Evolutionary conservation across 1,140 invertebrate species (phyloP).

Genomic region (Eueides isabella): DNA sequence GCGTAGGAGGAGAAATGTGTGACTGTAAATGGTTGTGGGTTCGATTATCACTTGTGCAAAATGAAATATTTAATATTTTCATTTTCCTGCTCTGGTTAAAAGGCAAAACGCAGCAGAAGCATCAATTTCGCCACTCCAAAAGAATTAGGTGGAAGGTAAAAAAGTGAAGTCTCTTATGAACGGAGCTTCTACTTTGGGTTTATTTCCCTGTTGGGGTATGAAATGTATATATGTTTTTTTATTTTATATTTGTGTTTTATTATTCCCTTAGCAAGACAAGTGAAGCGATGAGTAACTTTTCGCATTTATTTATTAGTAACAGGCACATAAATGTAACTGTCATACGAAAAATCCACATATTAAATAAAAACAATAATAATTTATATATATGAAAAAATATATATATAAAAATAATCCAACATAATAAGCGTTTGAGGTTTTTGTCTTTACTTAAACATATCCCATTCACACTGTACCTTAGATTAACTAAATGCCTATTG

Average conservation of each 20-base stretch:
- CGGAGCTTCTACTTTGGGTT: too few species aligned
- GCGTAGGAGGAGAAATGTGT: neutral
- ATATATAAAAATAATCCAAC: neutral
- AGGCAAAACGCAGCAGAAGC: neutral
- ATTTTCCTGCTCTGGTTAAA: neutral
- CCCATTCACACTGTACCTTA: neutral
- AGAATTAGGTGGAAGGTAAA: neutral
- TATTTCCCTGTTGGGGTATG: too few species aligned
- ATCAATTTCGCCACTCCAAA: neutral
- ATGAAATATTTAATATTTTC: neutral
- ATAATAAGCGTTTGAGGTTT: neutral
- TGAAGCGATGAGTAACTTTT: too few species aligned
- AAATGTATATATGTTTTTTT: too few species aligned
- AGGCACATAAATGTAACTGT: too few species aligned
- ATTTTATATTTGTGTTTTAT: too few species aligned
- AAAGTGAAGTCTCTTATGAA: too few species aligned
- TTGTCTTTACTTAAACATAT: neutral
- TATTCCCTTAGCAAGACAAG: too few species aligned
- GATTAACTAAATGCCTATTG: conserved; percentile 50
- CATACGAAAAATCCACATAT: too few species aligned
- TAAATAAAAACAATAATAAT: too few species aligned
- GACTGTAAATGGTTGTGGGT: neutral
- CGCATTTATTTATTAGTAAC: too few species aligned
- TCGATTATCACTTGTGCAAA: neutral
- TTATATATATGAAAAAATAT: too few species aligned